Evolutionary conservation across 2,113 vertebrate genomes (phyloP), one percentile per base, ranked within the genome.

Genomic region (Tragulus kanchil): DNA sequence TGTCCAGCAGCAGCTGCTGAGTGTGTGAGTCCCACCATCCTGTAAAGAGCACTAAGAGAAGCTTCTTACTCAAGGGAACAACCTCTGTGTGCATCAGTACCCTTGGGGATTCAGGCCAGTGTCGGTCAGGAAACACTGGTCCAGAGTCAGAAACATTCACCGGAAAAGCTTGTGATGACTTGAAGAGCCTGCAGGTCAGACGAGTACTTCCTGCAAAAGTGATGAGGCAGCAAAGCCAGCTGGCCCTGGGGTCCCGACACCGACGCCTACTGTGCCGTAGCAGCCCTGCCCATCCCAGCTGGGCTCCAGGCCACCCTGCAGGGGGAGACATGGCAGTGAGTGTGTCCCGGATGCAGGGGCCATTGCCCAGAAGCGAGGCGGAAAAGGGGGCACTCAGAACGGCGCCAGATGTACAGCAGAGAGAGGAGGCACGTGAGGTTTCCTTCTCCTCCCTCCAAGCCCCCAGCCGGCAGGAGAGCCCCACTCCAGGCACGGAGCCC

Each of bases 361-460:
- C 21, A 50, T 25, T 42, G 10, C 50, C 12, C n/a, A 31, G 42
- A 19, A 86, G 25, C 19, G 19, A 1, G 10, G 13, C 31, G 14
- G 56, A 54, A 23, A 82, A 42, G 42, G 0, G 2, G 75, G 77
- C 7, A 1, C 14, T 77, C 26, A 36, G 19, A 54, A 61, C 45
- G 4, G 9, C 73, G 54, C n/a, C 28, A 3, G 8, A 75, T 28
- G 5, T 4, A 21, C n/a, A n/a, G 65, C 36, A 84, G 23, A 48
- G 36, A 62, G 56, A 31, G 42, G 3, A 0, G 59, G 14, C 36
- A 0, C 0, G 2, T 23, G 1, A 31, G 71, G n/a, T 7, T 8
- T 26, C 69, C 69, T 15, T 2, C 58, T 79, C 14, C 8, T 65
- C n/a, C 17, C 59, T 52, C 31, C 5, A 42, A 59, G 50, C 6